Evolutionary conservation across 1,140 invertebrate genomes (phyloP).

Genomic region (Drosophila funebris): DNA sequence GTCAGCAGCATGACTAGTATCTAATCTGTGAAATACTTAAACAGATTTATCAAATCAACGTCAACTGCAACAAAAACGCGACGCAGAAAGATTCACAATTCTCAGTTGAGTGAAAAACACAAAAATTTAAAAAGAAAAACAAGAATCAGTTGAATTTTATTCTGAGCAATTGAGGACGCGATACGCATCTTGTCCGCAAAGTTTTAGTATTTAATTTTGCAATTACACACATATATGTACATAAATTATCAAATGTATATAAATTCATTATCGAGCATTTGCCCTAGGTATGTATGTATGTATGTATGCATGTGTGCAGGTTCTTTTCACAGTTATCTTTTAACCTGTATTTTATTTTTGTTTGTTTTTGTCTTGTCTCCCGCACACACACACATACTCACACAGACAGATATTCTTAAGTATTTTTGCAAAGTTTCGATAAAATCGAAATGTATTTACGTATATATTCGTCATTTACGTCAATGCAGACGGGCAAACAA

Average conservation of each 20-base stretch:
- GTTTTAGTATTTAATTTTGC: slow-evolving; percentile 12
- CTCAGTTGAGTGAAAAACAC: neutral
- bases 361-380: slow-evolving; percentile 25
- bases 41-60: slow-evolving; percentile 70
- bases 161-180: slow-evolving; percentile 43
- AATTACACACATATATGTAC: neutral
- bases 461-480: slow-evolving; percentile 34
- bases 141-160: slow-evolving; percentile 60
- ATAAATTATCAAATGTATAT: neutral
- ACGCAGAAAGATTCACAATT: slow-evolving; percentile 18
- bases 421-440: slow-evolving; percentile 20
- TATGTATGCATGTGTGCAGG: neutral
- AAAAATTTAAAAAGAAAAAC: slow-evolving; percentile 2
- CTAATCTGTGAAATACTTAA: slow-evolving; percentile 63
- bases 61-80: slow-evolving; percentile 42
- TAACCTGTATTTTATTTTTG: neutral
- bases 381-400: slow-evolving; percentile 1
- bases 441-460: neutral
- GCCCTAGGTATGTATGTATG: neutral
- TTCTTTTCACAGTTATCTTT: neutral
- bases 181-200: neutral
- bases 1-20: slow-evolving; percentile 52
- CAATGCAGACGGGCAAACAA: slow-evolving; percentile 19
- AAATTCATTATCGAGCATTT: slow-evolving; percentile 8
- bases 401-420: neutral